Percentiles rank a stretch among this genome's conserved stretches.
Evolutionary conservation across 2,113 vertebrate species (phyloP).

Genomic region (Sphyrna mokarran): DNA sequence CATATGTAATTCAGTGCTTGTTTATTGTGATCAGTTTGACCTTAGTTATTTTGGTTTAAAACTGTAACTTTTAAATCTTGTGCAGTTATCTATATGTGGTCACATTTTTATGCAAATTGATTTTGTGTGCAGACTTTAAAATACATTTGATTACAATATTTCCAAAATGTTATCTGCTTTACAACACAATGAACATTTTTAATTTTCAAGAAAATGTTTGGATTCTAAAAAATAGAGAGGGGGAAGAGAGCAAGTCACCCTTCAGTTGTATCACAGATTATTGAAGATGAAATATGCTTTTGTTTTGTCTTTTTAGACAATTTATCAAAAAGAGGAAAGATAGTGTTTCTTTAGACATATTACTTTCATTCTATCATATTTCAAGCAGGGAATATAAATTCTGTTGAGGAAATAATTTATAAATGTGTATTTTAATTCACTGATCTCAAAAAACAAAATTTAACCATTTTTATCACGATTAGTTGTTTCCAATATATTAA

Average conservation of each 20-base stretch:
- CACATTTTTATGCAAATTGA: neutral
- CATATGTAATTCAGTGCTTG: neutral
- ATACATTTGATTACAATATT: conserved; percentile 4
- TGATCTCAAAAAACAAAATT: neutral
- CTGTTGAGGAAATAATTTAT: neutral
- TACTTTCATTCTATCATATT: neutral
- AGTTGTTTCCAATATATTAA: neutral
- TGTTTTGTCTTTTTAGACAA: neutral
- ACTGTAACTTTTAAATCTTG: neutral
- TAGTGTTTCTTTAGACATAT: neutral
- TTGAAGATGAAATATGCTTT: neutral
- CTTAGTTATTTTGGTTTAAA: neutral
- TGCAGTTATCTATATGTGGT: neutral
- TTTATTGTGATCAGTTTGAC: neutral
- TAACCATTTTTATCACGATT: neutral
- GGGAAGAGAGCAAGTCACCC: neutral
- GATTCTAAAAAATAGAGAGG: neutral
- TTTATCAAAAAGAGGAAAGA: neutral
- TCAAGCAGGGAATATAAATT: neutral
- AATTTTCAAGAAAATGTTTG: neutral
- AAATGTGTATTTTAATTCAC: neutral
- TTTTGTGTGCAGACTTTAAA: neutral
- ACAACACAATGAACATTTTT: neutral
- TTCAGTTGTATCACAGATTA: neutral
- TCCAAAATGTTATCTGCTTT: neutral